phyloP scores from a whole-genome alignment of 2,113 vertebrate species.

The Anthoscopus minutus region DNA sequence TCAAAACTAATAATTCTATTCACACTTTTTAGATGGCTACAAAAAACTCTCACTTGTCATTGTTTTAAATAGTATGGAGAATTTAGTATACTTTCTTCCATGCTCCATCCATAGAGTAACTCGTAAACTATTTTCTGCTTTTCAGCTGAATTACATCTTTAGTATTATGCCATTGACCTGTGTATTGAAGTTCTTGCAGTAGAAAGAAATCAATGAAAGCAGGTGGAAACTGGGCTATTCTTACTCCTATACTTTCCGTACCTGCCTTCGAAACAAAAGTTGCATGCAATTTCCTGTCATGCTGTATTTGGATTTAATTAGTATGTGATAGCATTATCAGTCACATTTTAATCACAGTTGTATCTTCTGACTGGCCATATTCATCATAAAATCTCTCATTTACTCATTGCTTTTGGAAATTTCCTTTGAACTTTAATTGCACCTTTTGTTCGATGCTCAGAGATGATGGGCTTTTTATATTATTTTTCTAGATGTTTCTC shows the following conservation, averaged over 20 bases:
- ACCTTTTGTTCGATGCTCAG: background rate
- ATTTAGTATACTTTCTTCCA: background rate
- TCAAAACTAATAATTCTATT: background rate
- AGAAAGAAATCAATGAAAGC: background rate
- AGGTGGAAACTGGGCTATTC: background rate
- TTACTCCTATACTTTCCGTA: background rate
- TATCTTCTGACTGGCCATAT: background rate
- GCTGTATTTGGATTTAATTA: background rate
- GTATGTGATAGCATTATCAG: background rate
- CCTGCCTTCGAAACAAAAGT: background rate
- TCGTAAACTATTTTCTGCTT: background rate
- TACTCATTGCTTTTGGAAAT: background rate
- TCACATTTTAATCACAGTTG: background rate
- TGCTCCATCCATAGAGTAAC: background rate
- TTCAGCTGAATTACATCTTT: background rate
- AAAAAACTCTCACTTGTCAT: background rate
- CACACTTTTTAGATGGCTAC: background rate
- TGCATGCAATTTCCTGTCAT: accelerated
- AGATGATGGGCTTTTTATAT: background rate
- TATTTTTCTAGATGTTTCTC: slow-evolving; percentile 7
- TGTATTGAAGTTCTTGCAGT: background rate
- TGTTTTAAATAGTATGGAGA: background rate
- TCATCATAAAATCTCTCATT: background rate
- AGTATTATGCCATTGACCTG: background rate
- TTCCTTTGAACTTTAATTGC: background rate